Evolutionary conservation across 2,888 invertebrate species (phyloP).

Genomic region (Coenonympha glycerion): DNA sequence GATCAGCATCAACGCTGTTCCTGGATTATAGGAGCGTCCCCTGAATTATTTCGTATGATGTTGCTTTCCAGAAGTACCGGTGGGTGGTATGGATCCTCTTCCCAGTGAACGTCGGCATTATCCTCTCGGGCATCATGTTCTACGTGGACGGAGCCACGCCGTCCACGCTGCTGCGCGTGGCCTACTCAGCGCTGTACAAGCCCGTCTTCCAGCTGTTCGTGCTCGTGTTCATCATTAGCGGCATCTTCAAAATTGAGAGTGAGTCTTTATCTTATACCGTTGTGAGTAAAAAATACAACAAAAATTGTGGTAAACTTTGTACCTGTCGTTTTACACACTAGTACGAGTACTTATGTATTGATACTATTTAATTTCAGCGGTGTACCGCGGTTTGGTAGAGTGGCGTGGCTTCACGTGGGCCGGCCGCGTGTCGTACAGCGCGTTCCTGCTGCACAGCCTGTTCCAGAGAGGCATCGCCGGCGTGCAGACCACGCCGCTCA

Average conservation of each 20-base stretch:
- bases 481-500: slow-evolving; percentile 30
- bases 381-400: slow-evolving; percentile 50
- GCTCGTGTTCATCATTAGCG: slow-evolving; percentile 39
- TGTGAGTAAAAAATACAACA: too few relatives aligned
- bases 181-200: slow-evolving; percentile 55
- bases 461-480: slow-evolving; percentile 52
- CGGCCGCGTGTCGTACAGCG: slow-evolving; percentile 56
- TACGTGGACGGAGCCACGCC: slow-evolving; percentile 41
- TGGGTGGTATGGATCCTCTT: slow-evolving; percentile 47
- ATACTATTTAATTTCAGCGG: slow-evolving; percentile 34
- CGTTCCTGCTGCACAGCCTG: slow-evolving; percentile 55
- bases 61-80: slow-evolving; percentile 42
- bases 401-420: slow-evolving; percentile 64
- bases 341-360: not conserved
- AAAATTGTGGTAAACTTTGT: too few relatives aligned
- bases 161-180: slow-evolving; percentile 26
- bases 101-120: slow-evolving; percentile 46
- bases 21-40: too few relatives aligned
- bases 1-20: too few relatives aligned
- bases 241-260: slow-evolving; percentile 58
- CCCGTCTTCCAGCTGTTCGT: slow-evolving; percentile 50
- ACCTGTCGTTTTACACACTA: too few relatives aligned
- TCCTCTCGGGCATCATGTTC: slow-evolving; percentile 58
- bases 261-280: too few relatives aligned
- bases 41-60: too few relatives aligned